phyloP scores from a whole-genome alignment of 2,888 invertebrate species.

The Horisme vitalbata region DNA sequence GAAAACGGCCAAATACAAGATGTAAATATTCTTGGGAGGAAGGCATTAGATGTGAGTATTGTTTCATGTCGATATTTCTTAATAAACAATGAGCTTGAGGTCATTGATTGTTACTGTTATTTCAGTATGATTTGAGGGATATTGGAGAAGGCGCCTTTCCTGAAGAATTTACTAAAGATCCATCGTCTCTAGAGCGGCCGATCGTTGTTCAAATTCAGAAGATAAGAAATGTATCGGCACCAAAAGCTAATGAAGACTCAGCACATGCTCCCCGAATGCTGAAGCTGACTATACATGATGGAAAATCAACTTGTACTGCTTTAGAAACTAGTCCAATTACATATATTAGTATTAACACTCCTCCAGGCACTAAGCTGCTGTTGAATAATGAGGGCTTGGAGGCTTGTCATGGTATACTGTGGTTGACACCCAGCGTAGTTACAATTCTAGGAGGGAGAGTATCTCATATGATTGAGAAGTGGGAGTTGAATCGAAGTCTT shows the following conservation, averaged over 20 bases:
- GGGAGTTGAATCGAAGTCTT: conserved; percentile 89
- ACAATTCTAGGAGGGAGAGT: conserved; percentile 93
- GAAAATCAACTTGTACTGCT: conserved; percentile 89
- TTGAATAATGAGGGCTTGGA: conserved; percentile 70
- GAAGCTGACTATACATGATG: conserved; percentile 93
- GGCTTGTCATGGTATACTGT: conserved; percentile 88
- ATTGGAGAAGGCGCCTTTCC: conserved; percentile 89
- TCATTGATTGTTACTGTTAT: conserved; percentile 37
- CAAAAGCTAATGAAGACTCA: conserved; percentile 94
- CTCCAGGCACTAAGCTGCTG: conserved; percentile 93
- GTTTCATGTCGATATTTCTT: conserved; percentile 7
- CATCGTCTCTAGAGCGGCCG: conserved; percentile 74
- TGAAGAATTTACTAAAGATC: conserved; percentile 85
- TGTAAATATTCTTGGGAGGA: conserved; percentile 84
- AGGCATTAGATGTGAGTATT: conserved; percentile 87
- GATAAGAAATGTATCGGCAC: conserved; percentile 93
- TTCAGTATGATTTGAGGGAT: conserved; percentile 90
- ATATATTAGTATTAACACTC: conserved; percentile 89
- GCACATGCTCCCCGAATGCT: conserved; percentile 91
- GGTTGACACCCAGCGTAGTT: conserved; percentile 86
- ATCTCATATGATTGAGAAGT: conserved; percentile 91
- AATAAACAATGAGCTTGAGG: conserved; percentile 26
- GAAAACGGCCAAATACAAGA: conserved; percentile 86
- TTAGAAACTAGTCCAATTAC: conserved; percentile 89
- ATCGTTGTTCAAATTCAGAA: conserved; percentile 94